Percentiles rank a stretch among this genome's conserved stretches.
phyloP scores from a whole-genome alignment of 2,797 vertebrate species.

The Sebastes itinus region DNA sequence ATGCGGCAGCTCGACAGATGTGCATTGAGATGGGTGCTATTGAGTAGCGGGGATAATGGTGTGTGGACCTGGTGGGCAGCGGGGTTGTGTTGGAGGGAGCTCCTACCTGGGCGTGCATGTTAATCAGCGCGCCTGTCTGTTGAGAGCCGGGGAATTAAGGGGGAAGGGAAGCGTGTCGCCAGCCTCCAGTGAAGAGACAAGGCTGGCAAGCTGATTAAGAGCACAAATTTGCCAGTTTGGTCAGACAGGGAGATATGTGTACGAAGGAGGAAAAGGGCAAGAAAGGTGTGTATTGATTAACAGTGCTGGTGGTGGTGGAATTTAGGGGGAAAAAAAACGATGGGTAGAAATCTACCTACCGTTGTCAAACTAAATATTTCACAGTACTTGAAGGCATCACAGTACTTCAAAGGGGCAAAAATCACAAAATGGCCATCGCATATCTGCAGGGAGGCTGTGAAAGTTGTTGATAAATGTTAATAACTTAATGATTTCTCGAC shows the following conservation, averaged over 20 bases:
- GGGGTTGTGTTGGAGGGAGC: slow-evolving; percentile 69
- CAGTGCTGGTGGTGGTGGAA: slow-evolving; percentile 37
- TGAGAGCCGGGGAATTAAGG: slow-evolving; percentile 72
- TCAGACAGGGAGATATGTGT: slow-evolving; percentile 60
- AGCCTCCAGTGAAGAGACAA: slow-evolving; percentile 70
- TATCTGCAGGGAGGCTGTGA: slow-evolving; percentile 10
- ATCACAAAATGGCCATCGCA: neutral
- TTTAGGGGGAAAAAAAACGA: neutral
- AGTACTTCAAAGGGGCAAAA: slow-evolving; percentile 35
- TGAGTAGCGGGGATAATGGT: slow-evolving; percentile 73
- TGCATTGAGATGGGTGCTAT: slow-evolving; percentile 69
- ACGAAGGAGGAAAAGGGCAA: slow-evolving; percentile 58
- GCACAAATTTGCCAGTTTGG: slow-evolving; percentile 70
- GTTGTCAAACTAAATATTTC: slow-evolving; percentile 45
- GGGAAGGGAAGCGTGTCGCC: slow-evolving; percentile 75
- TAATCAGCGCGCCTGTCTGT: slow-evolving; percentile 74
- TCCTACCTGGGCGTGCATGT: slow-evolving; percentile 79
- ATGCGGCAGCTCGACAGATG: slow-evolving; percentile 72
- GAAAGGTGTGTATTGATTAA: slow-evolving; percentile 69
- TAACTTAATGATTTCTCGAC: slow-evolving; percentile 32
- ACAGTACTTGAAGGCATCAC: slow-evolving; percentile 47
- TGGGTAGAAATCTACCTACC: slow-evolving; percentile 36
- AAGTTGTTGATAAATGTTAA: slow-evolving; percentile 44
- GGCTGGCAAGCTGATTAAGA: slow-evolving; percentile 76
- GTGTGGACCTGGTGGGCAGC: slow-evolving; percentile 68